Conservation (phyloP, 2,888 invertebrate species). For the Tetheella fluctuosa region DNA sequence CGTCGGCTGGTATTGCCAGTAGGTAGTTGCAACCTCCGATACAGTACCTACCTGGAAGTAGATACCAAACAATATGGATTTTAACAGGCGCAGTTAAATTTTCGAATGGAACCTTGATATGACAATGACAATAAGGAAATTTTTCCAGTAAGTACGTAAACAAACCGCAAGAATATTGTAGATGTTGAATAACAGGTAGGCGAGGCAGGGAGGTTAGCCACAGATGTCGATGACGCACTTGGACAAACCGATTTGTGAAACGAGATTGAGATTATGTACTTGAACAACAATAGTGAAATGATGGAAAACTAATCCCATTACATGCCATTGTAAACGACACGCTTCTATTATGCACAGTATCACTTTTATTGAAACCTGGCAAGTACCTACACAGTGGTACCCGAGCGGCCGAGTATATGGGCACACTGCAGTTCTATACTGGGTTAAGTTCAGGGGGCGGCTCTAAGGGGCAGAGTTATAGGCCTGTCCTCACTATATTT, state of each 20-base stretch:
- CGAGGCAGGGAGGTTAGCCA: background rate
- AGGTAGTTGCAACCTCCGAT: no score
- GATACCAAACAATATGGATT: background rate
- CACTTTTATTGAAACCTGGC: background rate
- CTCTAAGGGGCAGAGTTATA: no score
- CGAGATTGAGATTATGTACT: constrained; percentile 5
- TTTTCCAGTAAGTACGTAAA: background rate
- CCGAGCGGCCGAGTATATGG: no score
- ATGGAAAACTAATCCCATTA: background rate
- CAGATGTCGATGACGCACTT: background rate
- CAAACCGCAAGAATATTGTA: background rate
- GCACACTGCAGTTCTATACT: no score
- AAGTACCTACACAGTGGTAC: no score
- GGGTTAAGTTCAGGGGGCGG: no score
- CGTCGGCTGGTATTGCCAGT: no score
- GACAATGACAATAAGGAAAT: constrained; percentile 3
- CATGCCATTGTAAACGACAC: background rate
- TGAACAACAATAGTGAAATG: constrained; percentile 2
- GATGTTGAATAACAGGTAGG: background rate
- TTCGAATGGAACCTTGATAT: background rate
- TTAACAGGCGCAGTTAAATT: background rate
- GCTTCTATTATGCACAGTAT: background rate
- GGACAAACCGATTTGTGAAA: background rate
- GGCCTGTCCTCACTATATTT: no score
- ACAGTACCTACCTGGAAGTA: no score